Percentiles rank a stretch among this genome's conserved stretches.
Evolutionary conservation across 2,113 vertebrate genomes (phyloP).

Genomic region (Axis porcinus): DNA sequence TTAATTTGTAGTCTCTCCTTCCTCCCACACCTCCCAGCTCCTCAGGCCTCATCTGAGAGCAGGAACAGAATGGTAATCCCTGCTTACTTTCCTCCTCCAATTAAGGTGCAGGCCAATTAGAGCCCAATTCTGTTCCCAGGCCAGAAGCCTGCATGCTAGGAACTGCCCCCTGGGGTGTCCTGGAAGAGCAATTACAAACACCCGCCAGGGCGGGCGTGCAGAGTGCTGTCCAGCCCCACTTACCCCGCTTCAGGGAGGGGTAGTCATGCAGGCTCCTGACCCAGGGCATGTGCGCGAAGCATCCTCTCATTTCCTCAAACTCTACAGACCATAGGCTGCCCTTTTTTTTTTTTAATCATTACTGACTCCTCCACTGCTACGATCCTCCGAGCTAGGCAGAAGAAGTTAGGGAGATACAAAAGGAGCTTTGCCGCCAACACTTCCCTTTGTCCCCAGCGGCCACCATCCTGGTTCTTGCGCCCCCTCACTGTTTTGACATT

Average conservation of each 20-base stretch:
- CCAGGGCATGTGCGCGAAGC: neutral
- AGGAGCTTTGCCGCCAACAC: neutral
- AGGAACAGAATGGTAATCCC: neutral
- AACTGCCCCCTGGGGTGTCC: neutral
- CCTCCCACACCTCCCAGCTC: neutral
- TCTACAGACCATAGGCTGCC: neutral
- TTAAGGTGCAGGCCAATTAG: slow-evolving; percentile 11
- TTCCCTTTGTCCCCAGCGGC: neutral
- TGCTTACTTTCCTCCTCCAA: neutral
- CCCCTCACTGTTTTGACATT: neutral
- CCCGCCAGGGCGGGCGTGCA: neutral
- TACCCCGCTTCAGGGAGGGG: neutral
- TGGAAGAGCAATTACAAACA: neutral
- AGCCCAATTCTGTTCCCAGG: neutral
- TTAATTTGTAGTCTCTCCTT: neutral
- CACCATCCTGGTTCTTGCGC: no score
- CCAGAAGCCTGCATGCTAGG: neutral
- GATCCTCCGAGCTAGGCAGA: neutral
- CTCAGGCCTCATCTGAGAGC: neutral
- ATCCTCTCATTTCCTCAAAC: neutral
- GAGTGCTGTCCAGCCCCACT: neutral
- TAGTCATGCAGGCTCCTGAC: neutral
- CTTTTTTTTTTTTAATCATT: neutral
- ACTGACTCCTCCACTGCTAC: neutral
- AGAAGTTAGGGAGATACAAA: neutral